Evolutionary conservation across 2,888 invertebrate genomes (phyloP).

Genomic region (Cryptops parisi): DNA sequence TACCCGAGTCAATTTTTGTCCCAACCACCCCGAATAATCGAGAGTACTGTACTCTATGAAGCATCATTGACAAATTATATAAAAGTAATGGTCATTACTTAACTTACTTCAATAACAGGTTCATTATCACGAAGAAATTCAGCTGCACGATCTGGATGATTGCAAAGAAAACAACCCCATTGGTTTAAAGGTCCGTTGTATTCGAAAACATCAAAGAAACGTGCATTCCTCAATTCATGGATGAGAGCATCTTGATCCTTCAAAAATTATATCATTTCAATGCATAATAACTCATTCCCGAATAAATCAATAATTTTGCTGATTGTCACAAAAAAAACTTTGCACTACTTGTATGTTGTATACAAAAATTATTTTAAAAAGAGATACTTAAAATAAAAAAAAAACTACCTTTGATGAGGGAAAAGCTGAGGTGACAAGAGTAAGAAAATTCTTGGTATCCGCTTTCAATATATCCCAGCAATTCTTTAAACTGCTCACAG

Average conservation of each 20-base stretch:
- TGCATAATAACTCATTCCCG: neutral
- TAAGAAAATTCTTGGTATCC: constrained; percentile 74
- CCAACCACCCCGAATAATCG: too few relatives aligned
- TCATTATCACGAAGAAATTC: constrained; percentile 60
- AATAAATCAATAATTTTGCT: neutral
- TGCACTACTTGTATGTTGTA: neutral
- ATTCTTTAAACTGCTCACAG: constrained; percentile 68
- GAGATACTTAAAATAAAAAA: neutral
- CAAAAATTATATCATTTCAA: neutral
- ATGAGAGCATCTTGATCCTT: constrained; percentile 73
- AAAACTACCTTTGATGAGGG: constrained; percentile 60
- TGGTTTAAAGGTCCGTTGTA: constrained; percentile 43
- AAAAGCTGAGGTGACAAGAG: constrained; percentile 85
- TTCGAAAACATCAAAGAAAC: constrained; percentile 89
- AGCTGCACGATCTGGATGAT: constrained; percentile 76
- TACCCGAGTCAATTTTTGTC: too few relatives aligned
- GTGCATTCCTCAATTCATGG: constrained; percentile 67
- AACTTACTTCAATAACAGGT: constrained; percentile 58
- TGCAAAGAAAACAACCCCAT: constrained; percentile 90
- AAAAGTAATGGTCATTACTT: neutral
- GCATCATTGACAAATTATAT: too few relatives aligned
- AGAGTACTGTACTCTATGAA: too few relatives aligned
- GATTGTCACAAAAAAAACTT: neutral
- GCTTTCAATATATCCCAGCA: constrained; percentile 91
- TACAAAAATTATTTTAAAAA: neutral